Evolutionary conservation across 2,797 vertebrate species (phyloP).

Genomic region (Liparis tanakae): DNA sequence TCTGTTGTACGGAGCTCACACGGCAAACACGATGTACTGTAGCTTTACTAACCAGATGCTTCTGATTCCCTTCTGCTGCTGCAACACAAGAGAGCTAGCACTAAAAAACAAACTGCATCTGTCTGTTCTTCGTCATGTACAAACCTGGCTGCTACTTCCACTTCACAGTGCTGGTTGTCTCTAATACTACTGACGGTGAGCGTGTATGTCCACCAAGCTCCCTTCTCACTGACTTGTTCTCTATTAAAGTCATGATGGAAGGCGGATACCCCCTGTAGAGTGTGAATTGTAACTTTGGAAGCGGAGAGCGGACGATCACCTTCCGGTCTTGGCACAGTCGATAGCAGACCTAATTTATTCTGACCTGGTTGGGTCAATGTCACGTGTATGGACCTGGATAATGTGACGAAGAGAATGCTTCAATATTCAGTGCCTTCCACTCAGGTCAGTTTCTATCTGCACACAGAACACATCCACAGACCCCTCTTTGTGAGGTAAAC

Average conservation of each 20-base stretch:
- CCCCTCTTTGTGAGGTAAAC: conserved; percentile 43
- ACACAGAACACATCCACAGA: conserved; percentile 56
- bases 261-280: conserved; percentile 58
- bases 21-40: conserved; percentile 80
- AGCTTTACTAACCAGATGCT: conserved; percentile 83
- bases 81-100: conserved; percentile 71
- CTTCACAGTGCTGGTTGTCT: conserved; percentile 66
- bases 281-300: conserved; percentile 61
- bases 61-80: conserved; percentile 72
- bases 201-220: conserved; percentile 57
- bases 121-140: conserved; percentile 65
- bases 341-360: conserved; percentile 58
- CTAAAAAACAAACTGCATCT: conserved; percentile 64
- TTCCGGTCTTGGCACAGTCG: conserved; percentile 53
- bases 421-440: conserved; percentile 79
- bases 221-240: conserved; percentile 57
- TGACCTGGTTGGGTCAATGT: conserved; percentile 53
- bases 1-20: conserved; percentile 72
- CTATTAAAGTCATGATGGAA: conserved; percentile 65
- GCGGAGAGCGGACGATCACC: conserved; percentile 29
- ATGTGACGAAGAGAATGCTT: conserved; percentile 71
- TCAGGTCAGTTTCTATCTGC: conserved; percentile 68
- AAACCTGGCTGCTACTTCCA: conserved; percentile 72
- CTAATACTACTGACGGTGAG: conserved; percentile 69
- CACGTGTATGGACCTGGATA: conserved; percentile 64